A percentile compares a stretch with the other conserved stretches of the same genome.
Conservation (phyloP, 2,888 invertebrate species). For the Buathra laborator region DNA sequence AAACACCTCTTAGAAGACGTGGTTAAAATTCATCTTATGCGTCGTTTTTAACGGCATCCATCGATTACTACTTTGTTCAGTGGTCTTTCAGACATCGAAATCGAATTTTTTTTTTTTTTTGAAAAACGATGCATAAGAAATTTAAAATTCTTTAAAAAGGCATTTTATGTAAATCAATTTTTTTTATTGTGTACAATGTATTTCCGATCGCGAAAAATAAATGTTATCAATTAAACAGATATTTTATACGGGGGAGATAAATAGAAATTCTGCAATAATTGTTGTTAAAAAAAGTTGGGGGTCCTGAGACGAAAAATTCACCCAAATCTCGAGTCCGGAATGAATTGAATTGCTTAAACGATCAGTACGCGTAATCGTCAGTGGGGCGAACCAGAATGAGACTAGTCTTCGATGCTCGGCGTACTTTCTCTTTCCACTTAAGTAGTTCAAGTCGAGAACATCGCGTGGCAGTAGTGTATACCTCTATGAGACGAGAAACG, state of each 20-base stretch:
- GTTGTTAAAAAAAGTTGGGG: not conserved
- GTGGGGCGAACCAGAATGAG: conserved; percentile 35
- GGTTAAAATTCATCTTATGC: too few relatives aligned
- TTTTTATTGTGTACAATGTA: too few relatives aligned
- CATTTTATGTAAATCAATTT: too few relatives aligned
- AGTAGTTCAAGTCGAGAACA: conserved; percentile 36
- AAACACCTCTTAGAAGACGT: too few relatives aligned
- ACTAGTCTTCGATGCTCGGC: conserved; percentile 40
- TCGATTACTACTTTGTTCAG: too few relatives aligned
- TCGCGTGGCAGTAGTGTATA: not conserved
- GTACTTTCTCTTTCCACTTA: conserved; percentile 58
- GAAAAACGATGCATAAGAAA: too few relatives aligned
- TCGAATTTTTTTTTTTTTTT: too few relatives aligned
- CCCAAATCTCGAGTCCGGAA: not conserved
- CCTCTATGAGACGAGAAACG: not conserved
- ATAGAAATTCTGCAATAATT: not conserved
- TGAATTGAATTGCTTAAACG: conserved; percentile 35
- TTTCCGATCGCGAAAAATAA: too few relatives aligned
- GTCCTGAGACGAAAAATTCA: not conserved
- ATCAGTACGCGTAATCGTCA: conserved; percentile 41
- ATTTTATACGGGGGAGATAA: not conserved
- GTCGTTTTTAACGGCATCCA: too few relatives aligned
- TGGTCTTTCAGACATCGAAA: too few relatives aligned
- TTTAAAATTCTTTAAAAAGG: too few relatives aligned
- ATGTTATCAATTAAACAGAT: too few relatives aligned